A percentile compares a stretch with the other conserved stretches of the same genome.
Conservation (phyloP, 1,140 invertebrate species). For the Drosophila kepulauana region DNA sequence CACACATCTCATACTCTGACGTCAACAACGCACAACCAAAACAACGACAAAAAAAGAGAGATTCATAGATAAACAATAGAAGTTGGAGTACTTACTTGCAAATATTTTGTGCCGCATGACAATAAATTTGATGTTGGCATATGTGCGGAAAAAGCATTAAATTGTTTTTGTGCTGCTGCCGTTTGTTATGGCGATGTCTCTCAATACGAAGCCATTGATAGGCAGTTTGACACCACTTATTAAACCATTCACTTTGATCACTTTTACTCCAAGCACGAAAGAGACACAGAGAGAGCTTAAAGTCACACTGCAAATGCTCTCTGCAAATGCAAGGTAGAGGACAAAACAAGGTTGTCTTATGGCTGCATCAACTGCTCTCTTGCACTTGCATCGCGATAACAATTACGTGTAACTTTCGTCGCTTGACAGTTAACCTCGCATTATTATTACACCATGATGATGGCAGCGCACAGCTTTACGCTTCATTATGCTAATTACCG, state of each 20-base stretch:
- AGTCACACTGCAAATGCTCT: neutral
- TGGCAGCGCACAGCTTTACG: no score
- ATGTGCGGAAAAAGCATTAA: conserved; percentile 6
- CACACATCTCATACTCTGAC: conserved; percentile 28
- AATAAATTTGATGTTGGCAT: conserved; percentile 3
- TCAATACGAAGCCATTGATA: neutral
- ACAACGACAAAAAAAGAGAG: conserved; percentile 11
- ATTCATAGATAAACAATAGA: conserved; percentile 31
- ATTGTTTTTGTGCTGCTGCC: conserved; percentile 6
- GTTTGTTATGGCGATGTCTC: conserved; percentile 1
- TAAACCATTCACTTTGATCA: neutral
- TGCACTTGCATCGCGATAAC: no score
- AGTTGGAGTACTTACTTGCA: conserved; percentile 6
- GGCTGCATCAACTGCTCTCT: no score
- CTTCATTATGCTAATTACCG: no score
- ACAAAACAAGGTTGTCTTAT: no score
- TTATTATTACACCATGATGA: no score
- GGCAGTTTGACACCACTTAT: neutral
- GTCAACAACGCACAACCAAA: conserved; percentile 30
- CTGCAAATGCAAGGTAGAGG: neutral
- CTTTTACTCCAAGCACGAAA: neutral
- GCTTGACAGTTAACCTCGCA: no score
- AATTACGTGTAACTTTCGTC: no score
- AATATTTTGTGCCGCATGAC: conserved; percentile 15
- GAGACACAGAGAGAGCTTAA: neutral